Base-by-base conservation (phyloP, 2,888 invertebrate genomes). In the Pyrrhosoma nymphula region DNA sequence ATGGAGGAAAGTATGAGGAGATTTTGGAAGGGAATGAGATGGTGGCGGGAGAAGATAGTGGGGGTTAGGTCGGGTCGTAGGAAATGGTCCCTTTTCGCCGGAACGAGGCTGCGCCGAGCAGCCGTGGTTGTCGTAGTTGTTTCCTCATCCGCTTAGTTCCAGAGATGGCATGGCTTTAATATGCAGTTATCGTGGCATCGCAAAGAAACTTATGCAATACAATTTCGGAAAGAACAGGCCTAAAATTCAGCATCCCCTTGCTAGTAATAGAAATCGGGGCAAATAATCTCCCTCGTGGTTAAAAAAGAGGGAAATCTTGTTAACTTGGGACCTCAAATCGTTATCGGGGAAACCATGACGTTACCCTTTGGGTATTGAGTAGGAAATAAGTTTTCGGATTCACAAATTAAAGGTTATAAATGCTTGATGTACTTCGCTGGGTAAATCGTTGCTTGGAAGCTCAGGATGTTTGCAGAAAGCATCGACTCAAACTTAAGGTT, bases 181-280 rank as follows among this genome's bases (percentile, higher is more conserved):
- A 90, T 90, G 90, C 90, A 90, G 90, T 90, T 90, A 90, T 90
- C 90, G 26, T 56, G 56, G 90, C 47, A 88, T 88, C 47, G 56
- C 90, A 56, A 90, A 90, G 90, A 56, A 90, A 90, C 56, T 90
- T 90, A 35, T 56, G 90, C 56, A 35, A 56, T 56, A 56, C 90
- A 90, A 56, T 90, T 90, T 90, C 90, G 60, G 20, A 91, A 91
- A 47, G n/a, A 63, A 60, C 60, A 69, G 69, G 35, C 60, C 35
- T 8, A 3, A 30, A 60, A 63, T 60, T 90, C 8, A 56, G 90
- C 56, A 35, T 35, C 60, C 23, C 39, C 60, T 35, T 47, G 47
- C 35, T 10, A 60, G 56, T 35, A 26, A 63, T 6, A 56, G 60
- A 35, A 35, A 90, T 56, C 56, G 56, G n/a, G 69, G 69, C 8